A percentile compares a stretch with the other conserved stretches of the same genome.
Evolutionary conservation across 2,113 vertebrate genomes (phyloP).

Genomic region (Lophura nycthemera): DNA sequence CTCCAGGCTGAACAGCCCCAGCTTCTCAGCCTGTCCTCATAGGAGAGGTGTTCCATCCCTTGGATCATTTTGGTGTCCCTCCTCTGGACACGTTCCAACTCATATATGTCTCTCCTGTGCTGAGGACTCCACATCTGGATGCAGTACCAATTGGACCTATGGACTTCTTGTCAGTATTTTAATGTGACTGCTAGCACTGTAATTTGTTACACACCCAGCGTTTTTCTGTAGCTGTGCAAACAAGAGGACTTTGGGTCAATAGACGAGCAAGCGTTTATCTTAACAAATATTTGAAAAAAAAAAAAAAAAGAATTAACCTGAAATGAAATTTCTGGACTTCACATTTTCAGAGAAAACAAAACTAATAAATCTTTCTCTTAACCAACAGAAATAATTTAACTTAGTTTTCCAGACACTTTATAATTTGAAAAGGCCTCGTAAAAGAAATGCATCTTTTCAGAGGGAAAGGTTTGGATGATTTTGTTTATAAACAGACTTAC

Average conservation of each 20-base stretch:
- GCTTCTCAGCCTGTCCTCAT: too few relatives aligned
- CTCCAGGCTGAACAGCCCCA: too few relatives aligned
- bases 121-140: too few relatives aligned
- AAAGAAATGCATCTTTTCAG: neutral
- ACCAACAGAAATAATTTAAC: neutral
- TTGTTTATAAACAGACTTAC: neutral
- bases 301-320: neutral
- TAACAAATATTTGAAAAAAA: neutral
- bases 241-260: neutral
- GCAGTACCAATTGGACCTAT: neutral
- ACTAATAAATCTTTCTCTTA: neutral
- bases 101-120: too few relatives aligned
- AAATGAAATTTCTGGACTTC: neutral
- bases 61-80: too few relatives aligned
- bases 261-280: neutral
- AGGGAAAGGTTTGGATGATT: neutral
- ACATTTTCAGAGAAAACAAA: neutral
- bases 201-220: neutral
- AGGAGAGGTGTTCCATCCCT: too few relatives aligned
- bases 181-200: neutral
- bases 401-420: neutral
- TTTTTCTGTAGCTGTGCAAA: neutral
- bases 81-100: too few relatives aligned
- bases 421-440: neutral
- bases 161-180: slow-evolving; percentile 13